Base-by-base conservation (phyloP, 2,888 invertebrate genomes). In the Pantelozetes paolii region DNA sequence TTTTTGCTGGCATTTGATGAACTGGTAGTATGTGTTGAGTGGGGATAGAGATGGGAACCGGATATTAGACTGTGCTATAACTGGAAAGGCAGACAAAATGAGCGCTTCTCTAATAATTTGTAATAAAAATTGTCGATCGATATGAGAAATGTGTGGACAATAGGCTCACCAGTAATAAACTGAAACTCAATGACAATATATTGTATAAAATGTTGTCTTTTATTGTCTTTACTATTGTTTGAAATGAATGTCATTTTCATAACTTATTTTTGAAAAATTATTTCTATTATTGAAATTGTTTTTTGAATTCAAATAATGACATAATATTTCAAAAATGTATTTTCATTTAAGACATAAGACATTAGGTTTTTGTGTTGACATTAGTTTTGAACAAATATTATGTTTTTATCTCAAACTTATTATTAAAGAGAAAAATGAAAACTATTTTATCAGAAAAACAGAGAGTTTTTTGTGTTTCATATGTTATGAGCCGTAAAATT, bases 51-150 rank as follows among this genome's bases (percentile, higher is more conserved):
- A 62, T 28, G 32, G 62, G 62, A 62, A 62, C 62, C 30, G 62
- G 62, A 62, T 62, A 62, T 62, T 62, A 32, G 36, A 62, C n/a
- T 62, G 62, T 62, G 36, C 62, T 62, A 62, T 62, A 30, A 36
- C 62, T 32, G 36, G 13, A 62, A 62, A 28, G 5, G 36, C 13
- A 62, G 18, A 54, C 11, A 54, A 54, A 54, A 23, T 26, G 54
- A 54, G 32, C 62, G 15, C 62, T 32, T 30, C 62, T 23, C 28
- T 62, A n/a, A 18, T 62, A 62, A 32, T 62, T 32, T 62, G 8
- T 23, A 62, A 50, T 50, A 15, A 13, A 28, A 26, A 62, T 15
- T 62, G 62, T 2, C 32, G 36, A 20, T 36, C 36, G 62, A 62
- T 62, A 62, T 30, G 20, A 32, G 11, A 30, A 62, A 62, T 62